These are phyloP conservation scores for Linnaemya tessellans DNA, from an alignment of 2,888 invertebrate species.

Conservation along the genomic window DNA sequence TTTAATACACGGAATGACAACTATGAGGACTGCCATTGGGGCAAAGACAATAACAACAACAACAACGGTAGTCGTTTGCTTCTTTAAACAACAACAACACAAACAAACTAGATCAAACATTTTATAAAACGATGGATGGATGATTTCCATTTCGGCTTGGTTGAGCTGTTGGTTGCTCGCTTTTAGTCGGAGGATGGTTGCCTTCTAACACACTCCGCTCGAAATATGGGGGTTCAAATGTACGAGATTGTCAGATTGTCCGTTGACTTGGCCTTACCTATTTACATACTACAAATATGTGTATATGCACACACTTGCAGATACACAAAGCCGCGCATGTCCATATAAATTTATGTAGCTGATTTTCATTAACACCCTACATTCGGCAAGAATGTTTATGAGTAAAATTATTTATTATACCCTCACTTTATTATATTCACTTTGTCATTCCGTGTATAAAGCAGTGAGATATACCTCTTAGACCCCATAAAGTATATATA, in stretches of 20 bases:
- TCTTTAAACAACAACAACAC: conserved; percentile 45
- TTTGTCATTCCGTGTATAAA: no score
- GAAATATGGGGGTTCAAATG: conserved; percentile 16
- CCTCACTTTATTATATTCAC: no score
- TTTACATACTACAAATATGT: background rate
- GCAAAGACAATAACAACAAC: conserved; percentile 23
- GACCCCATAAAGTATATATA: no score
- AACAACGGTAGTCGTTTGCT: conserved; percentile 56
- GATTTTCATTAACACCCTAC: conserved; percentile 26
- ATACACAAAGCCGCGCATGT: no score
- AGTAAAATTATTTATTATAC: no score
- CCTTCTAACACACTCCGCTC: conserved; percentile 36
- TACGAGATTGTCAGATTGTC: background rate
- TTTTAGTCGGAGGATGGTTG: conserved; percentile 20
- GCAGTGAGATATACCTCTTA: no score
- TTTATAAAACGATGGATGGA: conserved; percentile 58
- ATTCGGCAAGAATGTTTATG: background rate
- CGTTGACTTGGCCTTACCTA: background rate
- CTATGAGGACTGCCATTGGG: conserved; percentile 54
- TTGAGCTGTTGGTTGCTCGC: conserved; percentile 20
- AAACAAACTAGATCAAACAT: conserved; percentile 67
- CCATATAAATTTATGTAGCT: background rate
- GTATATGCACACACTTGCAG: no score
- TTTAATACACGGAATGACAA: conserved; percentile 66
- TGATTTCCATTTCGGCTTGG: conserved; percentile 20